Percentiles rank a stretch among this genome's conserved stretches.
phyloP scores from a whole-genome alignment of 1,140 invertebrate species.

The Eufriesea mexicana region DNA sequence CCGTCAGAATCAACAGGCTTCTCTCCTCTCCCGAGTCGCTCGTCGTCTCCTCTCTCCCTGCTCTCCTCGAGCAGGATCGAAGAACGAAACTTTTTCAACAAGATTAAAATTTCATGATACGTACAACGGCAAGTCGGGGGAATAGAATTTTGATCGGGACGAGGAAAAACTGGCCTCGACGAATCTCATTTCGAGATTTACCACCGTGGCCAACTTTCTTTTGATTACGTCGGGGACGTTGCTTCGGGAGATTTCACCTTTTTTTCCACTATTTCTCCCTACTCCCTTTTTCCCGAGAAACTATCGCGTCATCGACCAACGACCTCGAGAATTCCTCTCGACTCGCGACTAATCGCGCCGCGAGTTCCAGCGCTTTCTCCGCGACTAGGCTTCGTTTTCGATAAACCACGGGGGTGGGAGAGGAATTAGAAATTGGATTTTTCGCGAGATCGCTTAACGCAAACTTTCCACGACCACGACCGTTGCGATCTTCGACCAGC shows the following conservation, averaged over 20 bases:
- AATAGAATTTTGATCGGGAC: constrained; percentile 31
- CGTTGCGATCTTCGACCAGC: constrained; percentile 25
- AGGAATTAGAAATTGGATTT: constrained; percentile 19
- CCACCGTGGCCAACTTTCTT: constrained; percentile 37
- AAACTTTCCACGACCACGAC: constrained; percentile 4
- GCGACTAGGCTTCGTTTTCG: neutral
- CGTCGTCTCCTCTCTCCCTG: neutral
- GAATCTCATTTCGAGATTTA: constrained; percentile 46
- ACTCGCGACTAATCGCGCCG: too few relatives aligned
- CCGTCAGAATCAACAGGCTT: constrained; percentile 75
- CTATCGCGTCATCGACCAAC: neutral
- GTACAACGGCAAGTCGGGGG: constrained; percentile 6
- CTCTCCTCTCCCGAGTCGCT: neutral
- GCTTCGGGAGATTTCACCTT: constrained; percentile 16
- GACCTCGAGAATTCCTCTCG: neutral
- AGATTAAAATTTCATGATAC: constrained; percentile 49
- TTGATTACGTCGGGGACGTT: constrained; percentile 40
- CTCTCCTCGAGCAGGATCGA: constrained; percentile 9
- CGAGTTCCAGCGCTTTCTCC: neutral
- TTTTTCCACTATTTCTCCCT: neutral
- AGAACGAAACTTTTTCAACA: constrained; percentile 35
- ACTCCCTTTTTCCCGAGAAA: too few relatives aligned
- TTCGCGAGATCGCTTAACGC: neutral
- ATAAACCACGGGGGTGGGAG: too few relatives aligned
- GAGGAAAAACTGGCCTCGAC: constrained; percentile 3